phyloP scores from a whole-genome alignment of 1,140 invertebrate species.

The Pseudomyrmex gracilis region DNA sequence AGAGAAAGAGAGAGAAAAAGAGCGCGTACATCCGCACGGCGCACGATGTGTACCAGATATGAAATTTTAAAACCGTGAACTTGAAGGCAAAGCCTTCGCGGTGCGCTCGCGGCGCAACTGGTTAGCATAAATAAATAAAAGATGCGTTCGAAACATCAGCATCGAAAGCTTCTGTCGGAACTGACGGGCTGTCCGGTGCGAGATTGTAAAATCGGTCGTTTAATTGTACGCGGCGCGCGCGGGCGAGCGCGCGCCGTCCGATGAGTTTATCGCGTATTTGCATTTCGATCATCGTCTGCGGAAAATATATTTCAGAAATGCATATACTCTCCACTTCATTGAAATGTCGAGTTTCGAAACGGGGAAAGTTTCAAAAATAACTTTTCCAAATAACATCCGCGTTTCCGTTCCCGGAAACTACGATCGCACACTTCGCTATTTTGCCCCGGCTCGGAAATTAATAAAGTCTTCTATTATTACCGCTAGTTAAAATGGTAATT shows the following conservation, averaged over 20 bases:
- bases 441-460: background rate
- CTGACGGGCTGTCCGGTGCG: background rate
- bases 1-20: conserved; percentile 1
- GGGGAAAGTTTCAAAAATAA: background rate
- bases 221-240: conserved; percentile 59
- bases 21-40: background rate
- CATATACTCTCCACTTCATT: too few species aligned
- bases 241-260: too few species aligned
- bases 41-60: conserved; percentile 70
- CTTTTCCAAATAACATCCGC: background rate
- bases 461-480: background rate
- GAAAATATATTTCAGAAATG: background rate
- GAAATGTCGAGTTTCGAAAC: too few species aligned
- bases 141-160: conserved; percentile 57
- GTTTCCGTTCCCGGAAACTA: background rate
- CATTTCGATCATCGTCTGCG: background rate
- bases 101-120: conserved; percentile 63
- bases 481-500: background rate
- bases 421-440: background rate
- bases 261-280: background rate
- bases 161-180: conserved; percentile 8
- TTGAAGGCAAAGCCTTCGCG: conserved; percentile 52
- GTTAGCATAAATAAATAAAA: conserved; percentile 85
- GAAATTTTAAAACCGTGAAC: conserved; percentile 81
- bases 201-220: conserved; percentile 18